Base-by-base conservation (phyloP, 2,113 vertebrate species). In the Psittacara wagleri region DNA sequence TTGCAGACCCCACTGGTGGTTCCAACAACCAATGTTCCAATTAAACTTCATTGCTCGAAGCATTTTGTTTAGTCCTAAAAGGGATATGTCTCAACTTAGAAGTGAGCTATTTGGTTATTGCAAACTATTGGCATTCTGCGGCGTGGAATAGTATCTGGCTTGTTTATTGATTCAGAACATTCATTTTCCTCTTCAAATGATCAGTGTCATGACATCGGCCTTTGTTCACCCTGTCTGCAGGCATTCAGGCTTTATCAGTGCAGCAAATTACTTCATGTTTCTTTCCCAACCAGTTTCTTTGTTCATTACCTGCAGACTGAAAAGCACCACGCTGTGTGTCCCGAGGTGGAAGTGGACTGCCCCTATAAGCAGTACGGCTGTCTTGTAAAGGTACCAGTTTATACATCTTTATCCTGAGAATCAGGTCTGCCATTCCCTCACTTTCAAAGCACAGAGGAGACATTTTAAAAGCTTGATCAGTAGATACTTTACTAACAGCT, bases 361-460 rank as follows among this genome's bases (percentile, higher is more conserved):
- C 97, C 98, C 0, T 99, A 98, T 51, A 98, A 98, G 91, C 98
- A 97, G 88, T 99, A 98, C 0, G 99, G 99, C 96, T 99, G 99
- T 81, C 84, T 93, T 63, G 86, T 98, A 52, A 98, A 98, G 98
- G 99, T 99, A 98, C 89, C 7, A 82, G 49, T 75, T 35, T 37
- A 19, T 15, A 44, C 27, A 57, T 90, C n/a, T 76, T 67, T 46
- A 4, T 55, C 29, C 27, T 46, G 18, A 67, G 52, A 79, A 51
- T 74, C 28, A 44, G 55, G 23, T 25, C 33, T 83, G 33, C n/a
- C 22, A 17, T 35, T 52, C 39, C 41, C 54, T 91, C 13, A 13
- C 35, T 83, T 94, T 78, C 44, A 46, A 74, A 83, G 48, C 68
- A 75, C 49, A 63, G 33, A 84, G 24, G 22, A 77, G 63, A 80